A percentile compares a stretch with the other conserved stretches of the same genome.
These are phyloP conservation scores for Sitophilus oryzae DNA, from an alignment of 1,140 invertebrate species.

Conservation along the genomic window DNA sequence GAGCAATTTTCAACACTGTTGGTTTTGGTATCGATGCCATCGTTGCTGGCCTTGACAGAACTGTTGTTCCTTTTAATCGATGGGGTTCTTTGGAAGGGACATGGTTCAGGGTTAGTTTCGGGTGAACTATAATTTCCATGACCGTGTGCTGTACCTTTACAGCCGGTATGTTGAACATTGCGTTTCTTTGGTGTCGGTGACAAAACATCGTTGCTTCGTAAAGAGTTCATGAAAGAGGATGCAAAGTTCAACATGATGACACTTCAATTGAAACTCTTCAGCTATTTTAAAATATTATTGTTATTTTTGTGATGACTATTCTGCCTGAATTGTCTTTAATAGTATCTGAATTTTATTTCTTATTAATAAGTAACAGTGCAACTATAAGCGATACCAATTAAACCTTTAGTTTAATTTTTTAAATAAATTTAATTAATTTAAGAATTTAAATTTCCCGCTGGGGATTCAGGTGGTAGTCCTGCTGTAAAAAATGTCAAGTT, in stretches of 20 bases:
- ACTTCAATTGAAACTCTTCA: no score
- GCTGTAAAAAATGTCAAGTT: no score
- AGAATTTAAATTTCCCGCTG: no score
- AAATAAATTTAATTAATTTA: no score
- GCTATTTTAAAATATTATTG: no score
- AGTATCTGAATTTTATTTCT: no score
- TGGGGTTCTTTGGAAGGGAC: slow-evolving; percentile 23
- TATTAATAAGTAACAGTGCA: no score
- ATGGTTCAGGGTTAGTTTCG: slow-evolving; percentile 6
- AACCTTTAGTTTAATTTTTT: no score
- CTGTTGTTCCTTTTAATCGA: slow-evolving; percentile 21
- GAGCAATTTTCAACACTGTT: slow-evolving; percentile 1
- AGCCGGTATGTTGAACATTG: slow-evolving; percentile 58
- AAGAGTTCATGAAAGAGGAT: slow-evolving; percentile 59
- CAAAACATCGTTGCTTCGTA: slow-evolving; percentile 44
- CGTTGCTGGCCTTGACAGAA: slow-evolving; percentile 3
- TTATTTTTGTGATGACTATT: no score
- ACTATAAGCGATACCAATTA: no score
- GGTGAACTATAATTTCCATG: slow-evolving; percentile 26
- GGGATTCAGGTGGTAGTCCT: no score
- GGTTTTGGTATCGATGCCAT: neutral
- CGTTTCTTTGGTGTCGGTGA: slow-evolving; percentile 51
- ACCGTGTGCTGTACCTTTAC: slow-evolving; percentile 63
- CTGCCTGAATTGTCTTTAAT: no score
- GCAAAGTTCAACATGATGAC: slow-evolving; percentile 53